Evolutionary conservation across 2,797 vertebrate genomes (phyloP), one percentile per base, ranked within the genome.

Genomic region (Calcarius lapponicus): DNA sequence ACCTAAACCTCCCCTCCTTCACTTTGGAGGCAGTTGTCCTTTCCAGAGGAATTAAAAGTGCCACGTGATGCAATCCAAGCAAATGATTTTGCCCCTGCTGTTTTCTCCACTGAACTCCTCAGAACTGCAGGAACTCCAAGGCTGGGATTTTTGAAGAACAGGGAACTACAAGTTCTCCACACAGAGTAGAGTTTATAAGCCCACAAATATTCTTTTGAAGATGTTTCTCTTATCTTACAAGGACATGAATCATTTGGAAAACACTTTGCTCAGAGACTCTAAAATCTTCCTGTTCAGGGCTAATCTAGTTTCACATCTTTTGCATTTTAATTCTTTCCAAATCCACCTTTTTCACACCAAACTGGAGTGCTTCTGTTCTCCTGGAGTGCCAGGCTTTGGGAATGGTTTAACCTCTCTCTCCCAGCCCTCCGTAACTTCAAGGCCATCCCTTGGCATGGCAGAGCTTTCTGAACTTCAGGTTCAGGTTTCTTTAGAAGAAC

Each of bases 171-270:
- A 76, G 56, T 34, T 81, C 47, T 79, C 36, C 32, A 57, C 19
- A 21, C 36, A 40, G 65, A 89, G 29, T 29, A 71, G 74, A 8
- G 15, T 32, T 95, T 72, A 19, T 9, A 43, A 92, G 47, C 48
- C 26, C 72, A n/a, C 84, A 79, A 53, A 86, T 76, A 74, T 42
- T 75, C 93, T 94, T 95, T 90, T 92, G 91, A 95, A 92, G 94
- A 43, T 28, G 38, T 65, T 80, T 92, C 80, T 96, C 91, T 95
- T 91, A 92, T 92, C 90, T 97, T 83, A 56, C 69, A 84, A 94
- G 93, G 93, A 76, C 92, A 69, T 32, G 38, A 85, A 86, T 58
- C 45, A 13, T 76, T 88, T 64, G 79, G 76, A 54, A 86, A 92
- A 72, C 38, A 9, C 42, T 76, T 51, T 48, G 65, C 85, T 86